These are phyloP conservation scores for Lophius americanus DNA, from an alignment of 2,797 vertebrate species.

Conservation along the genomic window DNA sequence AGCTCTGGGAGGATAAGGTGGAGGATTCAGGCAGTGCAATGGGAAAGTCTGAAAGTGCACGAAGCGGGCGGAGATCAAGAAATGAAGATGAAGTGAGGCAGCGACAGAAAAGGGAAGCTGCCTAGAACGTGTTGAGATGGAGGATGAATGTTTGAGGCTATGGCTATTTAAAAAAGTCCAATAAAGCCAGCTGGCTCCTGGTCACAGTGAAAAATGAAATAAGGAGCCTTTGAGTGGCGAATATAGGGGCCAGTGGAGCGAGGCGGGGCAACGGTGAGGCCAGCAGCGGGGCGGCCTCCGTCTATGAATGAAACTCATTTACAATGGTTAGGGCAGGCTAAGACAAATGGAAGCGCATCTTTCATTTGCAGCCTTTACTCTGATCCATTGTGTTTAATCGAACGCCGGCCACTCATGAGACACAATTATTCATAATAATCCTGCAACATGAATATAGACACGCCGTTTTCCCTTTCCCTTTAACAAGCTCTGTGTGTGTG, in stretches of 20 bases:
- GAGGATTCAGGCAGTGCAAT: constrained; percentile 55
- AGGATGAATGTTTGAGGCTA: constrained; percentile 67
- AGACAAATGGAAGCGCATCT: constrained; percentile 30
- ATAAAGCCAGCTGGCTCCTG: constrained; percentile 64
- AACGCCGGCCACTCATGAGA: constrained; percentile 33
- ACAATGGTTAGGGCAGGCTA: constrained; percentile 48
- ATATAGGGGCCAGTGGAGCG: constrained; percentile 59
- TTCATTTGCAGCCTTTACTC: constrained; percentile 46
- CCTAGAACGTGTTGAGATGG: constrained; percentile 52
- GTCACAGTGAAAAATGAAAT: constrained; percentile 63
- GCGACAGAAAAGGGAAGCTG: constrained; percentile 48
- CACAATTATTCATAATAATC: constrained; percentile 45
- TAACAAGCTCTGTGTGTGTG: constrained; percentile 17
- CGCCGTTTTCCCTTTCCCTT: constrained; percentile 6
- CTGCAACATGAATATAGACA: neutral
- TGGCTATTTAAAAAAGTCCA: constrained; percentile 66
- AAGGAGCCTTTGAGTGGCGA: constrained; percentile 49
- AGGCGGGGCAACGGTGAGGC: constrained; percentile 46
- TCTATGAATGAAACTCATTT: constrained; percentile 60
- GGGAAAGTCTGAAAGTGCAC: neutral
- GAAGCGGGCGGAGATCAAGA: constrained; percentile 31
- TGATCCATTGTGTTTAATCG: constrained; percentile 46
- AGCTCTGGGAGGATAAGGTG: constrained; percentile 62
- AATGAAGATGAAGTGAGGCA: constrained; percentile 60
- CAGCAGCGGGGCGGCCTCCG: constrained; percentile 29